Conservation (phyloP, 2,888 invertebrate species). For the Rhingia rostrata region DNA sequence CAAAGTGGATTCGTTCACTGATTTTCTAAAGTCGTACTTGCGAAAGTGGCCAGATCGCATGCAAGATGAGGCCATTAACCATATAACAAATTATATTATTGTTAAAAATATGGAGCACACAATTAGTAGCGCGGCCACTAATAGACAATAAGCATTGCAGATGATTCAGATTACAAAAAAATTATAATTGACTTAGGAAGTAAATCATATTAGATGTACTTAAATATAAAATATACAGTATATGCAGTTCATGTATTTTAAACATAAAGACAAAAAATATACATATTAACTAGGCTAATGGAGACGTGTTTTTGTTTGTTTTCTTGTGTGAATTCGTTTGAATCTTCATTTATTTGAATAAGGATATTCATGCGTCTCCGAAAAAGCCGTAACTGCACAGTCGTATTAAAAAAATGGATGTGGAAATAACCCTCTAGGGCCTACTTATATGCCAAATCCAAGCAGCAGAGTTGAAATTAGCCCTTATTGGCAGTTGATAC, state of each 20-base stretch:
- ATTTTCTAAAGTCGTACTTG: constrained; percentile 81
- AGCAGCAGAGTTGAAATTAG: too few species aligned
- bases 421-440: too few species aligned
- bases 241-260: constrained; percentile 48
- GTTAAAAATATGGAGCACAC: constrained; percentile 82
- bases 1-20: constrained; percentile 81
- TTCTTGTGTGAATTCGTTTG: too few species aligned
- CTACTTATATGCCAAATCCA: too few species aligned
- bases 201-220: constrained; percentile 57
- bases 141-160: constrained; percentile 80
- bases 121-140: constrained; percentile 79
- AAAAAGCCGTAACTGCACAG: too few species aligned
- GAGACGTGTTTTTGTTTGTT: neutral
- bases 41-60: constrained; percentile 82
- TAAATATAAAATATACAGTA: constrained; percentile 49
- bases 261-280: constrained; percentile 48
- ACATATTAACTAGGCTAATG: constrained; percentile 22
- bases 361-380: too few species aligned
- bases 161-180: constrained; percentile 39
- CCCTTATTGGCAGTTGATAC: too few species aligned
- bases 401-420: too few species aligned
- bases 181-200: constrained; percentile 35
- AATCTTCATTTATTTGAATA: too few species aligned
- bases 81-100: constrained; percentile 82
- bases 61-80: constrained; percentile 82